Evolutionary conservation across 2,888 invertebrate genomes (phyloP), one percentile per base, ranked within the genome.

Genomic region (Heliconius ismenius): DNA sequence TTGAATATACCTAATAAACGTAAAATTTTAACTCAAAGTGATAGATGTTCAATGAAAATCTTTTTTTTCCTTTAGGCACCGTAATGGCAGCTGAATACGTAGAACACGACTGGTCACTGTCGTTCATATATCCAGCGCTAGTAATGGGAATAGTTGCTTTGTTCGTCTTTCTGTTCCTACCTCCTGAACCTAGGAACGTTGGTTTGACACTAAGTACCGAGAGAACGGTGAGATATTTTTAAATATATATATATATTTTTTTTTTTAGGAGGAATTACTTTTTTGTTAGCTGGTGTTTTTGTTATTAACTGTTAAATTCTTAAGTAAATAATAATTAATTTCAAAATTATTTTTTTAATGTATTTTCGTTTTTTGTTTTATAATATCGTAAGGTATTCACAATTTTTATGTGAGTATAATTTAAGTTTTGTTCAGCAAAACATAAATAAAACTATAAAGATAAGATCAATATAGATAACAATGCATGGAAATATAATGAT

Each of bases 51-150:
- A 49, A 49, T 18, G 18, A 49, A 49, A 18, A 18, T 28, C 11
- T 36, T 36, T 65, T 21, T 32, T 15, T 68, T 26, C 26, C 26
- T 13, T 39, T 15, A 72, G 72, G 72, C 15, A 72, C 97, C 0
- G 87, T 98, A n/a, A 97, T 99, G 83, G 98, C 99, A 0, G 97
- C 97, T 0, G 90, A 95, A 72, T 99, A 96, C 90, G 98, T 99
- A 18, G 97, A 98, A 87, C 92, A 88, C 0, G 96, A 98, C 88
- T 99, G 99, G 99, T 96, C 98, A 0, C 90, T 97, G 73, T 98
- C 98, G 49, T 99, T 99, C 90, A 96, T 98, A 70, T 96, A 98
- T 82, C 99, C 99, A 10, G 98, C 98, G 26, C 90, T 97, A 70
- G 96, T 98, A 82, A 98, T 98, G 91, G 93, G 88, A 0, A 77